Conservation (phyloP, 1,140 invertebrate genomes). For the Saccostrea echinata region DNA sequence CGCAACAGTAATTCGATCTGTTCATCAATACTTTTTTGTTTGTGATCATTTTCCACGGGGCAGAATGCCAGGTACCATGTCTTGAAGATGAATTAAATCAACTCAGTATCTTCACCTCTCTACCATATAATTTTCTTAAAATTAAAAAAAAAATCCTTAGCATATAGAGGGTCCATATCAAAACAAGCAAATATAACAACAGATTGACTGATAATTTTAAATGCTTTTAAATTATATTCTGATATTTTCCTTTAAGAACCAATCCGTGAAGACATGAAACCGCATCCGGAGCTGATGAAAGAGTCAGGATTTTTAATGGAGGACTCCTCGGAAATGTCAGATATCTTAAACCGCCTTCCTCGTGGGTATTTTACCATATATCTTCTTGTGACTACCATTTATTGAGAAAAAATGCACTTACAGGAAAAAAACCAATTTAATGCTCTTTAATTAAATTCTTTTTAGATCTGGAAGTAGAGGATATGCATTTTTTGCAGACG, state of each 20-base stretch:
- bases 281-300: not conserved
- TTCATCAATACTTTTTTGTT: no score
- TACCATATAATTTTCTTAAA: no score
- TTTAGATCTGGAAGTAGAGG: not conserved
- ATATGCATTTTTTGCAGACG: slow-evolving; percentile 5
- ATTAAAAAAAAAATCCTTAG: no score
- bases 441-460: not conserved
- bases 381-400: not conserved
- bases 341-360: not conserved
- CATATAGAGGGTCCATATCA: no score
- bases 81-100: no score
- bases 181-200: no score
- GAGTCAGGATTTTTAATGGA: slow-evolving; percentile 15
- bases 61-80: no score
- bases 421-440: not conserved
- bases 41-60: no score
- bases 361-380: not conserved
- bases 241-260: not conserved
- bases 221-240: no score
- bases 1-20: no score
- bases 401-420: not conserved
- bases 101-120: no score
- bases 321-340: not conserved
- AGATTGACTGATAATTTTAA: no score
- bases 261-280: not conserved